A percentile compares a stretch with the other conserved stretches of the same genome.
These are phyloP conservation scores for Nothoprocta pentlandii DNA, from an alignment of 2,113 vertebrate genomes.

Conservation along the genomic window DNA sequence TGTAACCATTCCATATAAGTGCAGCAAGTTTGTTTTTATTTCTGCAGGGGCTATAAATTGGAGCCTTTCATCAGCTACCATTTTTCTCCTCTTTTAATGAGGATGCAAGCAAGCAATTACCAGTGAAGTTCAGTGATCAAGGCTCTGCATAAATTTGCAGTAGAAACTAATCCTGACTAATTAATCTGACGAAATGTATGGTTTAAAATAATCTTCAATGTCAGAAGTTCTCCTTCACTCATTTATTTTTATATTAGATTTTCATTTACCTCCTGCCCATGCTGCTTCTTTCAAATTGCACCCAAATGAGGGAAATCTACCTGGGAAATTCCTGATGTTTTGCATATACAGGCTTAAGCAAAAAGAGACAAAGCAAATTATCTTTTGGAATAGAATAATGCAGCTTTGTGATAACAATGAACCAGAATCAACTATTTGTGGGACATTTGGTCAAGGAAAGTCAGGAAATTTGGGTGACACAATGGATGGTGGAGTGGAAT, in stretches of 20 bases:
- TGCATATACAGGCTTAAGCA: background rate
- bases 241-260: background rate
- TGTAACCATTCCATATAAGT: background rate
- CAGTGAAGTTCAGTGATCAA: conserved; percentile 44
- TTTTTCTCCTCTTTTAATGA: conserved; percentile 33
- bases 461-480: background rate
- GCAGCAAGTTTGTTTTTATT: conserved; percentile 26
- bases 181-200: conserved; percentile 18
- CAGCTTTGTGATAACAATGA: background rate
- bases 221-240: background rate
- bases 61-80: conserved; percentile 29
- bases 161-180: conserved; percentile 27
- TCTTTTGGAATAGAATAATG: background rate
- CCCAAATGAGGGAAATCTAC: background rate
- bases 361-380: background rate
- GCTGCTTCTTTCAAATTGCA: background rate
- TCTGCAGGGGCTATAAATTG: background rate
- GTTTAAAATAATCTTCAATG: background rate
- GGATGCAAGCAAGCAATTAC: conserved; percentile 43
- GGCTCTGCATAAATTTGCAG: conserved; percentile 10
- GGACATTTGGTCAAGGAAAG: background rate
- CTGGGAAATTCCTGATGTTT: background rate
- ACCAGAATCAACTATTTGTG: background rate
- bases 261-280: background rate
- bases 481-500: background rate